A percentile compares a stretch with the other conserved stretches of the same genome.
Conservation (phyloP, 2,888 invertebrate species). For the Sipha maydis region DNA sequence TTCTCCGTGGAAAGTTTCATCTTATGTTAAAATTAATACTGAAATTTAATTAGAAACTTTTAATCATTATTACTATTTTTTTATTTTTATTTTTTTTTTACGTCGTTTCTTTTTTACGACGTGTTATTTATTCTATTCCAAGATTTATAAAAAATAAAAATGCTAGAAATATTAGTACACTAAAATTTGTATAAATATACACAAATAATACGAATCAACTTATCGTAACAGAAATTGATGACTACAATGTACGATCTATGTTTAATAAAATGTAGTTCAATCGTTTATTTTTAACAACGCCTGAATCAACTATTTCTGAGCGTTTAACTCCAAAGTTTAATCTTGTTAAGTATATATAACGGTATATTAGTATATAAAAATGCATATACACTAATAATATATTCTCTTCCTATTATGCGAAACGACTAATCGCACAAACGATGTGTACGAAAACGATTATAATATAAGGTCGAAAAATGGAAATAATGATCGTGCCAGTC, state of each 20-base stretch:
- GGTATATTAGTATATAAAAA: background rate
- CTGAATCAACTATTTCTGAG: constrained; percentile 34
- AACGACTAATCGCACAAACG: background rate
- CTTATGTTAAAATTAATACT: constrained; percentile 15
- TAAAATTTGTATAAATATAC: background rate
- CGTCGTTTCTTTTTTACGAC: background rate
- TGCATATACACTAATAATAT: constrained; percentile 23
- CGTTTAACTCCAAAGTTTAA: constrained; percentile 48
- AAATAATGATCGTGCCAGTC: background rate
- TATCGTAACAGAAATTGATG: background rate
- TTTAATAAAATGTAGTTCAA: constrained; percentile 6
- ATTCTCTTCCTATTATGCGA: constrained; percentile 7
- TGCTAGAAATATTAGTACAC: background rate
- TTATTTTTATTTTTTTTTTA: background rate
- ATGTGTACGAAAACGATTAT: background rate
- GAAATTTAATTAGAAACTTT: constrained; percentile 33
- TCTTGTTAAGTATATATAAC: background rate
- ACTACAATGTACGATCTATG: background rate
- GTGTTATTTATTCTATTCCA: background rate
- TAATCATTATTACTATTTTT: background rate
- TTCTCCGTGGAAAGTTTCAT: constrained; percentile 37
- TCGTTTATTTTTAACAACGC: constrained; percentile 50
- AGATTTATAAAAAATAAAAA: background rate
- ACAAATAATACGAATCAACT: background rate
- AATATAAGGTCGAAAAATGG: background rate